phyloP scores from a whole-genome alignment of 2,888 invertebrate species.

The Nebria salina region DNA sequence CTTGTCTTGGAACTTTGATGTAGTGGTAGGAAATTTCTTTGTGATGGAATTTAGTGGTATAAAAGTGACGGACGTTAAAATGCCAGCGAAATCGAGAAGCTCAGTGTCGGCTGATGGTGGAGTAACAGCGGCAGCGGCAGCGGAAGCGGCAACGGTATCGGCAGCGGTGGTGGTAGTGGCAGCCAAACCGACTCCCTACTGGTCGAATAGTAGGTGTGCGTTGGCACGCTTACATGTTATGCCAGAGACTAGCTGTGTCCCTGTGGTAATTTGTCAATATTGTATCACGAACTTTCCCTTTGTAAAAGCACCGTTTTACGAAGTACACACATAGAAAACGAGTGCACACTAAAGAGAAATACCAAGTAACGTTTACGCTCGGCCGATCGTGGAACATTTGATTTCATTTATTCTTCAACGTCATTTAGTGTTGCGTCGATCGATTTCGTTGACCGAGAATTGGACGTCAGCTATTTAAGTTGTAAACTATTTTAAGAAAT shows the following conservation, averaged over 20 bases:
- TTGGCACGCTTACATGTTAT: not conserved
- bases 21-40: not conserved
- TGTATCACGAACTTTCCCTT: conserved; percentile 28
- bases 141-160: not conserved
- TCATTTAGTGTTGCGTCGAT: conserved; percentile 29
- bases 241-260: conserved; percentile 14
- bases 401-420: conserved; percentile 24
- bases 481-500: conserved; percentile 30
- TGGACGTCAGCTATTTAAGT: not conserved
- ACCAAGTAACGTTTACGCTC: not conserved
- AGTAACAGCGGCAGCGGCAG: not conserved
- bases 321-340: not conserved
- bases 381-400: conserved; percentile 15
- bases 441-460: conserved; percentile 25
- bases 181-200: not conserved
- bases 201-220: conserved; percentile 16
- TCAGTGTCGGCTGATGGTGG: not conserved
- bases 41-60: not conserved
- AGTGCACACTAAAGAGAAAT: not conserved
- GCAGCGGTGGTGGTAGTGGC: not conserved
- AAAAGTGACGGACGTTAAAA: conserved; percentile 1
- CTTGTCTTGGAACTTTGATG: not conserved
- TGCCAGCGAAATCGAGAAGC: not conserved
- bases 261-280: conserved; percentile 42
- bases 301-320: conserved; percentile 3